Evolutionary conservation across 2,797 vertebrate species (phyloP), one percentile per base, ranked within the genome.

Genomic region (Lates japonicus): DNA sequence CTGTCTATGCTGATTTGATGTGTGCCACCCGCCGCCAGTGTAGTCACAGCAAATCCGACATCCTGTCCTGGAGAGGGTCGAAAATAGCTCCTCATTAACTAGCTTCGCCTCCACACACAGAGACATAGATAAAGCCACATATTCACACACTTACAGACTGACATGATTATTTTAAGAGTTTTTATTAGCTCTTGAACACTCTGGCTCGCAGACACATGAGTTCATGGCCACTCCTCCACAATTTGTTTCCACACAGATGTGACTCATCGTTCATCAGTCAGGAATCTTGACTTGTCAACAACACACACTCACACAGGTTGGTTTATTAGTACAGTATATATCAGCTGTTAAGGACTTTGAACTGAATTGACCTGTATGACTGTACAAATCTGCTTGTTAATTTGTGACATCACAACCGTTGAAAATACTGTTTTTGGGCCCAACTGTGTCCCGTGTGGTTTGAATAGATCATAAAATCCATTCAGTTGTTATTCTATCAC

Each of bases 21-120:
- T 71, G 76, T 80, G 70, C 73, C 81, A 80, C 76, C 87, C 17
- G 52, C 46, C 5, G 63, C 76, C 76, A n/a, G 29, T 59, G 55
- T 25, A 79, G 81, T 80, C 81, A 78, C 78, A 76, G 81, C 76
- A 71, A 64, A 83, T 46, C 64, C 37, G 55, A 90, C 90, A 87
- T 90, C 74, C 79, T 82, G 80, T 87, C 81, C 72, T 75, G 76
- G 68, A 74, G 79, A 85, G 61, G 77, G 59, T 76, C n/a, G 3
- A 68, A 82, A 93, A 92, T 88, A 89, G 87, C 70, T 59, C 78
- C 88, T 93, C 78, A 90, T 89, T 89, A 92, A 67, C 61, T 61
- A 10, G 13, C 72, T 66, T 67, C 60, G 62, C 41, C 62, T 51
- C 14, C 58, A 59, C 52, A 74, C 31, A 61, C 37, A 61, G 19